Evolutionary conservation across 2,113 vertebrate species (phyloP), one percentile per base, ranked within the genome.

Genomic region (Epinephelus lanceolatus): DNA sequence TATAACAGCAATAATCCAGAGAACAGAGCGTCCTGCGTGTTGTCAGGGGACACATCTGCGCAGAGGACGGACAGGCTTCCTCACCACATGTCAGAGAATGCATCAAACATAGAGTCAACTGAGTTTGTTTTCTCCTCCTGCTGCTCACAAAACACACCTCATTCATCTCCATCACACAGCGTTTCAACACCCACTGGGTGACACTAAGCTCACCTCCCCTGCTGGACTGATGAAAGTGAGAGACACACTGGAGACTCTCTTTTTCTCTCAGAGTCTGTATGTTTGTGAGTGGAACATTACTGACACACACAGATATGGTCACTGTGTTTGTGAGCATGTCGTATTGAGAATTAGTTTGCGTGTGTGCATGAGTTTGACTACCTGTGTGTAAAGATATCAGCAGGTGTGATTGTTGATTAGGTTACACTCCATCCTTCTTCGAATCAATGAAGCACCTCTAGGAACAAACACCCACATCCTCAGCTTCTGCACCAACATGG

Each of bases 41-140:
- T 42, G 57, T 76, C 72, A 76, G 37, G n/a, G 57, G 56, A 76
- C 65, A 61, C 27, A 52, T 82, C 23, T 17, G 3, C n/a, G 68
- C 11, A 51, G 45, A 51, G 40, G 71, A 81, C 62, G 15, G 51
- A 51, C 66, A 52, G 56, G 30, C 57, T 23, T 61, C 57, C 67
- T 62, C n/a, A 25, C 19, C 45, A 40, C 37, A 14, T 23, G 63
- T 69, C 17, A 53, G 0, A 9, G 18, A 62, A 76, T n/a, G 6
- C 69, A 70, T 62, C 71, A 82, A 55, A 76, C 1, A 27, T 42
- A 42, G 30, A 52, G 33, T 62, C 30, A 52, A n/a, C 37, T 19
- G 30, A 56, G n/a, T 59, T 17, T 27, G 53, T 17, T 27, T 60
- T 68, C 30, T 53, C 49, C 33, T 68, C 42, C 51, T 71, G 51